phyloP scores from a whole-genome alignment of 2,113 vertebrate genomes.

The Ciconia boyciana region DNA sequence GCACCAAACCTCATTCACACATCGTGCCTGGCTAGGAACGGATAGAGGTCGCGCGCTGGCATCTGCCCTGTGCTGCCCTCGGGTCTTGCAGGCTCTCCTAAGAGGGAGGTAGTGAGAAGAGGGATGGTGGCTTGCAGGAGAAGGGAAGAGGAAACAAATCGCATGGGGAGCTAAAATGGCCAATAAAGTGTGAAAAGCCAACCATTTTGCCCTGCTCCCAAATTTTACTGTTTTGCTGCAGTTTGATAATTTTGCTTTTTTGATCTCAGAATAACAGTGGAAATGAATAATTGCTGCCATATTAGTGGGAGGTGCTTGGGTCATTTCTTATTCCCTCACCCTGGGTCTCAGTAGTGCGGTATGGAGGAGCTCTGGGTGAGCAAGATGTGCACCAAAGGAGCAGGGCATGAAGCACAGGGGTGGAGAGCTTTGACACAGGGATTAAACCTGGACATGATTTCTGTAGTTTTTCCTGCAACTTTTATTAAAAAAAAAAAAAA shows the following conservation, averaged over 20 bases:
- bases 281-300: neutral
- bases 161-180: neutral
- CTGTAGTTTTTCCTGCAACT: neutral
- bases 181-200: neutral
- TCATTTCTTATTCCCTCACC: neutral
- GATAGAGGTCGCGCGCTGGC: conserved; percentile 40
- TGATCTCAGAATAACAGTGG: neutral
- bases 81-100: neutral
- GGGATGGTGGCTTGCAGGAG: neutral
- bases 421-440: neutral
- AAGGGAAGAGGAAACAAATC: neutral
- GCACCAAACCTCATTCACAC: conserved; percentile 46
- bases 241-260: neutral
- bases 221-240: neutral
- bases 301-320: neutral
- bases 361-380: neutral
- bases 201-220: neutral
- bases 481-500: neutral
- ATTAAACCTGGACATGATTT: neutral
- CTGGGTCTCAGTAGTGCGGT: neutral
- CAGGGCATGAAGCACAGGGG: rapidly evolving
- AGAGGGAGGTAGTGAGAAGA: neutral
- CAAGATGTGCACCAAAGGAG: rapidly evolving
- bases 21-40: neutral
- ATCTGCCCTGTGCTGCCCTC: conserved; percentile 36